Evolutionary conservation across 92 coral and sea anemone species (phyloP).

Genomic region (Epizoanthus scotinus): DNA sequence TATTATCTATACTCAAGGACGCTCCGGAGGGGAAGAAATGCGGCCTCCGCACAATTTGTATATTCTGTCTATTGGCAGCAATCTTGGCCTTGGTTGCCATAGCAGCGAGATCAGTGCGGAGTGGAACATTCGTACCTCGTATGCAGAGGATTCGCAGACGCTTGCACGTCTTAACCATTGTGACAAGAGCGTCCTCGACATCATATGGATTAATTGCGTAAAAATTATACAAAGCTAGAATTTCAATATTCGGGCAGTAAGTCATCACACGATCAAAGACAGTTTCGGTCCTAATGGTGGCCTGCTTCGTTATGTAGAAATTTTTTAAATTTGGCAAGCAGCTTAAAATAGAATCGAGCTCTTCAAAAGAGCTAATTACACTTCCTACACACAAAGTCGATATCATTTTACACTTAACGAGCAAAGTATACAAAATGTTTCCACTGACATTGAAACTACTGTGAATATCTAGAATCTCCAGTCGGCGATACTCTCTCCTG

Average conservation of each 20-base stretch:
- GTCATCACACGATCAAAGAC: slow-evolving; percentile 54
- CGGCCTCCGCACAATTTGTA: slow-evolving; percentile 66
- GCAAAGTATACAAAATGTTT: slow-evolving; percentile 58
- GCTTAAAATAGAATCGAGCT: slow-evolving; percentile 57
- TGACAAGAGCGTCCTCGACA: slow-evolving; percentile 68
- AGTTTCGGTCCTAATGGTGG: slow-evolving; percentile 68
- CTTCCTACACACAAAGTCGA: slow-evolving; percentile 76
- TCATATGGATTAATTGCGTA: slow-evolving; percentile 65
- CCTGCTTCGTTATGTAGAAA: slow-evolving; percentile 76
- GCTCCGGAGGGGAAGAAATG: slow-evolving; percentile 63
- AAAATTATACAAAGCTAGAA: slow-evolving; percentile 72
- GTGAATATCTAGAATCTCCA: slow-evolving; percentile 72
- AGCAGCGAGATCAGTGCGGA: slow-evolving; percentile 66
- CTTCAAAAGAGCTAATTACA: slow-evolving; percentile 62
- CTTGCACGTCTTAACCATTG: slow-evolving; percentile 54
- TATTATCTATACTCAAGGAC: slow-evolving; percentile 58
- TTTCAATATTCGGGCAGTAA: slow-evolving; percentile 59
- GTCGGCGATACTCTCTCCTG: slow-evolving; percentile 21
- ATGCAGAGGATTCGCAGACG: slow-evolving; percentile 60
- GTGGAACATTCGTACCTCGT: slow-evolving; percentile 78
- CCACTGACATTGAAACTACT: slow-evolving; percentile 78
- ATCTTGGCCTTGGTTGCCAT: slow-evolving; percentile 63
- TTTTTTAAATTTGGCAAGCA: slow-evolving; percentile 59
- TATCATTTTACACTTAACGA: slow-evolving; percentile 47
- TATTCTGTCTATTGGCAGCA: slow-evolving; percentile 55